Percentiles rank a stretch among this genome's conserved stretches.
Evolutionary conservation across 1,140 invertebrate genomes (phyloP).

Genomic region (Penaeus vannamei): DNA sequence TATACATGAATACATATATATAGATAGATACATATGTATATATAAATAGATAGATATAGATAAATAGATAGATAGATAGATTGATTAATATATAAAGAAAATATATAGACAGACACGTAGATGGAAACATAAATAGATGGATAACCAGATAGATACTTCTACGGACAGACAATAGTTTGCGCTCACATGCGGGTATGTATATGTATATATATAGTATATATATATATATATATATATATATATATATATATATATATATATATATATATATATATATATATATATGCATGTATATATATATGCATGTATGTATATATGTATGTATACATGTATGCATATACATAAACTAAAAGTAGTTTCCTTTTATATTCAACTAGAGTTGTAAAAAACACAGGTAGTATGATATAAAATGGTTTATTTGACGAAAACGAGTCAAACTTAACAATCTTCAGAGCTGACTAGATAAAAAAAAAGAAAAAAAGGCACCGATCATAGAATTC

Average conservation of each 20-base stretch:
- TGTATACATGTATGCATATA: conserved; percentile 6
- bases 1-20: conserved; percentile 1
- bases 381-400: not conserved
- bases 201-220: conserved; percentile 9
- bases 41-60: conserved; percentile 1
- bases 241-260: not conserved
- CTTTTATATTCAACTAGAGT: not conserved
- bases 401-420: no score
- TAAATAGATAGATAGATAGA: conserved; percentile 3
- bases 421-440: no score
- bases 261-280: not conserved
- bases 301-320: conserved; percentile 13
- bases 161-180: not conserved
- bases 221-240: not conserved
- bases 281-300: not conserved
- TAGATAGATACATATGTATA: not conserved
- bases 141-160: not conserved
- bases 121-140: not conserved
- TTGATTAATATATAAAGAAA: not conserved
- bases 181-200: not conserved
- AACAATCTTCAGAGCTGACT: no score
- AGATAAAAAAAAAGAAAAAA: no score
- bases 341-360: not conserved
- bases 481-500: no score
- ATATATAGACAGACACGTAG: not conserved